Evolutionary conservation across 1,140 invertebrate genomes (phyloP), one percentile per base, ranked within the genome.

Genomic region (Campodea augens): DNA sequence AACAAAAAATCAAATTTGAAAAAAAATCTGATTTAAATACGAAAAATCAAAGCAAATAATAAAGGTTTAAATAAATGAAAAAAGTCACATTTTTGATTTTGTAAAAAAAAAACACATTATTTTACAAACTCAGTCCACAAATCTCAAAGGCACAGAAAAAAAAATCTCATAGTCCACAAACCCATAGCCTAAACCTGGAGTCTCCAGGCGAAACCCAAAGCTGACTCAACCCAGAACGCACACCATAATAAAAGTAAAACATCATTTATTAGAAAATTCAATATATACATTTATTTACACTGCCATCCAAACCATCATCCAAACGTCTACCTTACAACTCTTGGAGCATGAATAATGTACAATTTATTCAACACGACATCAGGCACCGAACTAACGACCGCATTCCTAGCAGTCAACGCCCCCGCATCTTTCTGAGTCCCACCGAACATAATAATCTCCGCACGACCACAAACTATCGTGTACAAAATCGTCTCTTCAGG

Each of bases 361-460:
- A 85, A 64, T 50, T 77, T 75, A 63, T 85, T 85, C 36, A 78
- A 83, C 51, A 83, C 81, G 60, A 78, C 61, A 60, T 72, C 51
- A 47, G 55, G 42, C 56, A 54, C 43, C 52, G 60, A 22, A 56
- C 55, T 52, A 53, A 58, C 52, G 1, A 68, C 49, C 65, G 67
- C 52, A 50, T 58, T 55, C 52, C 65, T 49, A 3, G 50, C 27
- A 4, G 39, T 38, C 56, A 65, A 47, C 60, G 66, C 58, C 61
- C 67, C 59, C 51, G 59, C 56, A 63, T 87, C 80, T 60, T 84
- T 86, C 51, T 81, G 74, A 45, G 93, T 81, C 43, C 90, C 90
- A 13, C 89, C 91, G 69, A 96, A 96, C 65, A 97, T 78, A 39
- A 96, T 81, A 13, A 96, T 60, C 68, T 96, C 90, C 18, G 82